These are phyloP conservation scores for Bombus ignitus DNA, from an alignment of 1,140 invertebrate genomes.

Conservation along the genomic window DNA sequence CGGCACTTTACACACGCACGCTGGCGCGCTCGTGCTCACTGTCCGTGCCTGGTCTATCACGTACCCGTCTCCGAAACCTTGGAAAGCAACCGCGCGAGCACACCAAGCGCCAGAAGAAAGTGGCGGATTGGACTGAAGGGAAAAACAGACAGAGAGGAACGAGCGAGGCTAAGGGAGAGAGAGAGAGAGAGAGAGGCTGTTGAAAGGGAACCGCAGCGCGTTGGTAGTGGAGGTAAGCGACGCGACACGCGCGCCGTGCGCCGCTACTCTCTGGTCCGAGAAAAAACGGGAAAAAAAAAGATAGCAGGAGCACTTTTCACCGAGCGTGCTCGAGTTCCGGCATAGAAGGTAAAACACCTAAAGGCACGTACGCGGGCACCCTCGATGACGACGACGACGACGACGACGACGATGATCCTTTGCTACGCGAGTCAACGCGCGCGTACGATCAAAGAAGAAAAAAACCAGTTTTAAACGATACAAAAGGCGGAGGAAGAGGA, in stretches of 20 bases:
- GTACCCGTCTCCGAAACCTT: not conserved
- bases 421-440: not conserved
- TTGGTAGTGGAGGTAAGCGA: not conserved
- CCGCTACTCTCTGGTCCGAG: not conserved
- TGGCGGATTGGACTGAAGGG: not conserved
- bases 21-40: slow-evolving; percentile 17
- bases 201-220: slow-evolving; percentile 2
- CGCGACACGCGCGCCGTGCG: not conserved
- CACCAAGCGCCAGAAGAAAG: not conserved
- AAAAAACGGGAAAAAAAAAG: not conserved
- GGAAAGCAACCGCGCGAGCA: not conserved
- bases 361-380: slow-evolving; percentile 1
- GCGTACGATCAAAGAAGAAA: not conserved
- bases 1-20: slow-evolving; percentile 68
- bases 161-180: no score
- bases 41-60: not conserved
- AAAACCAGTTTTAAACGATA: not conserved
- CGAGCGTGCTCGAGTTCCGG: slow-evolving; percentile 23
- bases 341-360: slow-evolving; percentile 12
- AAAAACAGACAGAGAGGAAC: not conserved
- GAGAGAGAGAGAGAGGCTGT: not conserved
- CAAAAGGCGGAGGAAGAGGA: not conserved
- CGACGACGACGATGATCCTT: slow-evolving; percentile 10
- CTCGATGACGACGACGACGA: slow-evolving; percentile 11
- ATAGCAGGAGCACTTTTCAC: slow-evolving; percentile 12